These are phyloP conservation scores for Sebastes glaucus DNA, from an alignment of 2,797 vertebrate species.

Conservation along the genomic window DNA sequence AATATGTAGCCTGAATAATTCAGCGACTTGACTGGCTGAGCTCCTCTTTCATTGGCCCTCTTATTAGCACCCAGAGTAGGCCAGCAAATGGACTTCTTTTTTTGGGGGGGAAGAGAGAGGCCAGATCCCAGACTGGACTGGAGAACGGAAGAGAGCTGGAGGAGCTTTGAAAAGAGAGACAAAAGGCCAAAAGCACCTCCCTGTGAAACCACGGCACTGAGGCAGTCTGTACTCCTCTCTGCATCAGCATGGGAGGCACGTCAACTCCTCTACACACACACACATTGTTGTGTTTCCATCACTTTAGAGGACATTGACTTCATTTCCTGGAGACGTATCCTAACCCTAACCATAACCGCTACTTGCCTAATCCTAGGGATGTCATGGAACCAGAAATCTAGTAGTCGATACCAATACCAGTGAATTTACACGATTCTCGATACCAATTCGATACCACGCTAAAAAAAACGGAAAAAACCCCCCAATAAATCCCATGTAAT, in stretches of 20 bases:
- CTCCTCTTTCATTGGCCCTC: constrained; percentile 18
- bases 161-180: constrained; percentile 33
- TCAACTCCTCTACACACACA: constrained; percentile 24
- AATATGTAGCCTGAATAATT: constrained; percentile 57
- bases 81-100: not conserved
- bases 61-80: not conserved
- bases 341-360: too few relatives aligned
- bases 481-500: too few relatives aligned
- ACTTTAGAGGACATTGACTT: too few relatives aligned
- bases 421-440: too few relatives aligned
- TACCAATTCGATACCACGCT: too few relatives aligned
- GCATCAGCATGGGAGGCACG: constrained; percentile 78
- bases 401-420: too few relatives aligned
- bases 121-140: not conserved
- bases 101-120: not conserved
- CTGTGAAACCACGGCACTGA: constrained; percentile 59
- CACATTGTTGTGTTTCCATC: not conserved
- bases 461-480: too few relatives aligned
- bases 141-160: not conserved
- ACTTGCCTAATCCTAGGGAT: too few relatives aligned
- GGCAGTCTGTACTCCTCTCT: constrained; percentile 38
- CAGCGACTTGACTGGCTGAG: constrained; percentile 13
- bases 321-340: too few relatives aligned
- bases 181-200: constrained; percentile 62
- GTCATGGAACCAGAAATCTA: too few relatives aligned